phyloP scores from a whole-genome alignment of 2,888 invertebrate genomes.

The Meghimatium bilineatum region DNA sequence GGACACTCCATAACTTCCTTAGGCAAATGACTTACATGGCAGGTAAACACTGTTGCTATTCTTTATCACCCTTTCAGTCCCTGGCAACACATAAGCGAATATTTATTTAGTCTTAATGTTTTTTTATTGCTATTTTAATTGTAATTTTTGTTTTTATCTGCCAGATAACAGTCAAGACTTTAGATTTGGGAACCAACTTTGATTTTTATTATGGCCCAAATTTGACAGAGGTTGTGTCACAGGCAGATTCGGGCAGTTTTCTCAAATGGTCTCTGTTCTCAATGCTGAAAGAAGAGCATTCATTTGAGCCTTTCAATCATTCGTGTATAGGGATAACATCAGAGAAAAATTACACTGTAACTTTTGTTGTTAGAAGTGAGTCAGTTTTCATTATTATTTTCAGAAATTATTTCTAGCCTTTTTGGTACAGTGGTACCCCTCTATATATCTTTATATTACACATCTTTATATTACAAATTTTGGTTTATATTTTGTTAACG shows the following conservation, averaged over 20 bases:
- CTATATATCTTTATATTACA: no score
- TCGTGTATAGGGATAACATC: constrained; percentile 74
- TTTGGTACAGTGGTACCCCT: no score
- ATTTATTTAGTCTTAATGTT: no score
- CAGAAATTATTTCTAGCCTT: no score
- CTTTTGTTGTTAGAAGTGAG: constrained; percentile 66
- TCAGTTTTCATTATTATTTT: neutral
- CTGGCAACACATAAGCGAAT: no score
- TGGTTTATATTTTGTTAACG: no score
- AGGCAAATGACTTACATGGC: no score
- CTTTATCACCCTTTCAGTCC: no score
- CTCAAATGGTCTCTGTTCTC: constrained; percentile 39
- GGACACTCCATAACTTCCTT: no score
- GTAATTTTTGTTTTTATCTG: neutral
- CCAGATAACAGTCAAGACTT: constrained; percentile 23
- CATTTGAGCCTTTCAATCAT: constrained; percentile 71
- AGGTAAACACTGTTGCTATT: no score
- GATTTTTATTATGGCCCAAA: constrained; percentile 58
- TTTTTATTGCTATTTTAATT: neutral
- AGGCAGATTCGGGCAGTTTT: constrained; percentile 32
- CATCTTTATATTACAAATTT: no score
- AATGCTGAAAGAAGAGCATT: constrained; percentile 57
- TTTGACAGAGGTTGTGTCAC: constrained; percentile 53
- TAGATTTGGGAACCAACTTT: neutral
- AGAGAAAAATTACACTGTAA: constrained; percentile 62